Conservation (phyloP, 2,888 invertebrate genomes). For the Drosophila crucigera region DNA sequence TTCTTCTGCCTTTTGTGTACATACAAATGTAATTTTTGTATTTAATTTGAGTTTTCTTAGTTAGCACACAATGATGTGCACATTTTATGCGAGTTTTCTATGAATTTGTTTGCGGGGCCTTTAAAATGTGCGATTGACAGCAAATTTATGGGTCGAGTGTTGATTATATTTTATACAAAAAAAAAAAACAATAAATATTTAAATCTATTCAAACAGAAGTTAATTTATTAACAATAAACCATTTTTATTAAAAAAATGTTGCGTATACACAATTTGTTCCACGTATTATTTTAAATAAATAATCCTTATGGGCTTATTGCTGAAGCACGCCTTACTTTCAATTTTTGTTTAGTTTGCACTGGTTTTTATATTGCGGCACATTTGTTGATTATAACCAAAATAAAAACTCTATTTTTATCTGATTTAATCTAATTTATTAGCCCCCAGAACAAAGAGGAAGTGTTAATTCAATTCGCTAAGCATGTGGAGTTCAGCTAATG, state of each 20-base stretch:
- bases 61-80: constrained; percentile 14
- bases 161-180: background rate
- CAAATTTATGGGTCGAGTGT: background rate
- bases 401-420: background rate
- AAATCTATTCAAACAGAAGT: background rate
- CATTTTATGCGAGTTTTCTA: constrained; percentile 17
- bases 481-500: background rate
- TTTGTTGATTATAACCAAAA: background rate
- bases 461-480: constrained; percentile 30
- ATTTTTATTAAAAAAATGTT: background rate
- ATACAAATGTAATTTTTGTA: constrained; percentile 7
- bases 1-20: constrained; percentile 23
- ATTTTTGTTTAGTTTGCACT: constrained; percentile 9
- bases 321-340: background rate
- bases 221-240: background rate
- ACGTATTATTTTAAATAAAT: background rate
- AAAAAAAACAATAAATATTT: too few relatives aligned
- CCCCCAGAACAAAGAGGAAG: background rate
- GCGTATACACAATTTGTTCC: background rate
- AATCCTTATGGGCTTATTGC: constrained; percentile 1
- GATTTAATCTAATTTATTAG: constrained; percentile 21
- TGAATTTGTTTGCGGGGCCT: constrained; percentile 12
- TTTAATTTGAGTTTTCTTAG: constrained; percentile 23
- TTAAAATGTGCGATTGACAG: constrained; percentile 6
- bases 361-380: constrained; percentile 1